Conservation (phyloP, 2,113 vertebrate genomes). For the Ictalurus punctatus region DNA sequence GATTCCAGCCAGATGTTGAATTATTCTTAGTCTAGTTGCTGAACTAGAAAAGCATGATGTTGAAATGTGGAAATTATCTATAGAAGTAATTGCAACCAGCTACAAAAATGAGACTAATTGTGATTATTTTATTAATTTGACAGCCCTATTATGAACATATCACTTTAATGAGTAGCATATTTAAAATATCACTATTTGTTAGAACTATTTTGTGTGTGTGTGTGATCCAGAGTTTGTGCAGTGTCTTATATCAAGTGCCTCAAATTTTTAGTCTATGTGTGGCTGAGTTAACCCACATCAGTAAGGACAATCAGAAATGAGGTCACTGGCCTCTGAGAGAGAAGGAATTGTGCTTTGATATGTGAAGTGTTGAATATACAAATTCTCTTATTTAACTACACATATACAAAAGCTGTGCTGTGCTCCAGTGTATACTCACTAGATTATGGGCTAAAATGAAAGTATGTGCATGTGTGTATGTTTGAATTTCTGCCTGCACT, state of each 20-base stretch:
- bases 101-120: background rate
- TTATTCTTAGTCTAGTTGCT: background rate
- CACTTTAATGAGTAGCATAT: constrained; percentile 33
- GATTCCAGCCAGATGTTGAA: background rate
- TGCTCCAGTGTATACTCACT: constrained; percentile 10
- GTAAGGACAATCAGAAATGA: constrained; percentile 50
- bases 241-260: constrained; percentile 72
- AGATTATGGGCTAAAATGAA: background rate
- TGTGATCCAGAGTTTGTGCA: constrained; percentile 33
- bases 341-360: background rate
- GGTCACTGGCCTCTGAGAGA: constrained; percentile 25
- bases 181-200: constrained; percentile 55
- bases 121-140: background rate
- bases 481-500: constrained; percentile 1
- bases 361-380: background rate
- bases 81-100: background rate
- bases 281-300: constrained; percentile 10
- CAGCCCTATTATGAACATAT: constrained; percentile 35
- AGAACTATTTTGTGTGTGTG: constrained; percentile 44
- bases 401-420: background rate
- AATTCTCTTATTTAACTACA: background rate
- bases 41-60: background rate
- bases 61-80: constrained; percentile 3
- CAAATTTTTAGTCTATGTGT: constrained; percentile 32
- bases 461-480: constrained; percentile 6